phyloP scores from a whole-genome alignment of 1,140 invertebrate species.

The Tetragonula clypearis region DNA sequence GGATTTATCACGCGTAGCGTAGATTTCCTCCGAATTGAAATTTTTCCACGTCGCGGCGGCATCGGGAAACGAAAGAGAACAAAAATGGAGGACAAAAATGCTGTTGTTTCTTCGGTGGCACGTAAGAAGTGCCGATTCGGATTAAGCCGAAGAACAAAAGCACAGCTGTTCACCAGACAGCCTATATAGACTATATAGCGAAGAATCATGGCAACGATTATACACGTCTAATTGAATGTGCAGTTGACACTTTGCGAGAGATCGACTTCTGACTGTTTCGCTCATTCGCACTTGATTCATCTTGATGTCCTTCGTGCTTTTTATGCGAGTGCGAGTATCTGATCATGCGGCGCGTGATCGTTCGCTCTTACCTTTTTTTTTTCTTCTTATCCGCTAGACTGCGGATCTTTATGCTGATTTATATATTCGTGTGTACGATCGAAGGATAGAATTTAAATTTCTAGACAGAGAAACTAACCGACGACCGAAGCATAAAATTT shows the following conservation, averaged over 20 bases:
- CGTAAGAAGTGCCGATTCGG: not conserved
- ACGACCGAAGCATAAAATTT: no score
- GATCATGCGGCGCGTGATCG: not conserved
- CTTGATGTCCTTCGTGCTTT: conserved; percentile 21
- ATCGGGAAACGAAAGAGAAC: not conserved
- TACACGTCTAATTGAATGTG: conserved; percentile 39
- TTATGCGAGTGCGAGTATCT: not conserved
- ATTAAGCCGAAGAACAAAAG: conserved; percentile 25
- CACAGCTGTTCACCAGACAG: conserved; percentile 29
- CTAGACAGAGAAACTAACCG: no score
- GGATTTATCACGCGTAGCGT: no score
- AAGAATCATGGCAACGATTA: conserved; percentile 16
- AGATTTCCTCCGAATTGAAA: not conserved
- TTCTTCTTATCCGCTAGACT: no score
- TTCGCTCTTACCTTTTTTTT: conserved; percentile 26
- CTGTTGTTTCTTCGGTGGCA: not conserved
- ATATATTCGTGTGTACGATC: no score
- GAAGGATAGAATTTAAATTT: no score
- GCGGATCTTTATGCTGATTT: no score
- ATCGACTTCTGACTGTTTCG: conserved; percentile 18
- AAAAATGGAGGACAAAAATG: conserved; percentile 16
- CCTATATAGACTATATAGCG: not conserved
- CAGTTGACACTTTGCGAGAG: conserved; percentile 47
- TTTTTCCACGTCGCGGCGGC: not conserved
- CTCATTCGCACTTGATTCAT: conserved; percentile 10